Evolutionary conservation across 2,797 vertebrate species (phyloP).

Genomic region (Potorous gilbertii): DNA sequence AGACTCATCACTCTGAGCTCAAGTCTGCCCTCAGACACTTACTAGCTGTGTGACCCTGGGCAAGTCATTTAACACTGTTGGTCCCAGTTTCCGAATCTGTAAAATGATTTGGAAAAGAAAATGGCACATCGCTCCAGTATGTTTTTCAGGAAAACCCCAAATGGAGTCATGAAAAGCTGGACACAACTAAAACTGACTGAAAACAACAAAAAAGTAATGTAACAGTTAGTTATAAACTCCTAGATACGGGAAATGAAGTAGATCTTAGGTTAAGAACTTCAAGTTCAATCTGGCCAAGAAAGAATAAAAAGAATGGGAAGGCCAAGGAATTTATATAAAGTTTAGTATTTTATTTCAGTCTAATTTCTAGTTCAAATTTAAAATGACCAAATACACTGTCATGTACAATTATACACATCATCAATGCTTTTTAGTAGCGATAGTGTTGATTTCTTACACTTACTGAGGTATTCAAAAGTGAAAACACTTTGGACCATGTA

Average conservation of each 20-base stretch:
- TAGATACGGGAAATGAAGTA: constrained; percentile 6
- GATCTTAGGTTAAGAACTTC: background rate
- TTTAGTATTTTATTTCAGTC: background rate
- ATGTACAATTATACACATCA: constrained; percentile 14
- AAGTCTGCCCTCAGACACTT: background rate
- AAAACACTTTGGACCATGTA: background rate
- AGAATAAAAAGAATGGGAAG: background rate
- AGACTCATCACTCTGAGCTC: background rate
- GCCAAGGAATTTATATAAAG: background rate
- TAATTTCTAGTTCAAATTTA: background rate
- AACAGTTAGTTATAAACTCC: background rate
- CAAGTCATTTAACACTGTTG: background rate
- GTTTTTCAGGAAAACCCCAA: background rate
- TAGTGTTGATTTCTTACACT: constrained; percentile 19
- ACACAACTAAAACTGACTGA: background rate
- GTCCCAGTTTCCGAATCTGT: background rate
- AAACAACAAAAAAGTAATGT: background rate
- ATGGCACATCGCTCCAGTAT: background rate
- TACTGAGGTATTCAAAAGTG: constrained; percentile 15
- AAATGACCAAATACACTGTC: background rate
- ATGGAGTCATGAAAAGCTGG: background rate
- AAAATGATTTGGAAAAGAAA: background rate
- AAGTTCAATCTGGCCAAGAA: background rate
- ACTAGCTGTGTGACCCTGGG: background rate
- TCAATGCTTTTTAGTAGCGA: constrained; percentile 40